Conservation (phyloP, 1,140 invertebrate genomes). For the Calliphora vicina region DNA sequence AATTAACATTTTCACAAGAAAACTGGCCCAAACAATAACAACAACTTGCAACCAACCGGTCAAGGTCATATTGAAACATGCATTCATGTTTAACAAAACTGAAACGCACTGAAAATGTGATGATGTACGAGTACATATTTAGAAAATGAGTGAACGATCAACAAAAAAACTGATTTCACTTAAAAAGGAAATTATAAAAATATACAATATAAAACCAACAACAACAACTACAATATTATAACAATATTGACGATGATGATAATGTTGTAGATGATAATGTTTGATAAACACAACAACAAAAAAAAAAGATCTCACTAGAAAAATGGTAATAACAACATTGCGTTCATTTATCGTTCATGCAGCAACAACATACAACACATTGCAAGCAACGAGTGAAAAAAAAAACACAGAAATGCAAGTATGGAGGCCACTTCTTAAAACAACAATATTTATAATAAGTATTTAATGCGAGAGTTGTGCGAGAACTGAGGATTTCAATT, state of each 20-base stretch:
- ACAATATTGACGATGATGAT: not conserved
- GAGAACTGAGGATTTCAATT: too few relatives aligned
- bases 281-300: too few relatives aligned
- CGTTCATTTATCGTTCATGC: not conserved
- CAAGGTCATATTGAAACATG: not conserved
- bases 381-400: too few relatives aligned
- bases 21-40: not conserved
- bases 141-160: not conserved
- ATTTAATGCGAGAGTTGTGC: too few relatives aligned
- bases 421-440: not conserved
- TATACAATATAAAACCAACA: too few relatives aligned
- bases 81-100: not conserved
- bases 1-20: conserved; percentile 1
- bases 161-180: not conserved
- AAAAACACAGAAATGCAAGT: not conserved
- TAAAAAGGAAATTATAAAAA: conserved; percentile 7
- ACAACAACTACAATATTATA: not conserved
- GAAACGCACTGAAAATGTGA: not conserved
- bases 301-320: not conserved
- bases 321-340: not conserved
- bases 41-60: not conserved
- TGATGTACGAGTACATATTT: not conserved
- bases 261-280: not conserved
- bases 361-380: not conserved
- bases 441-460: not conserved